Evolutionary conservation across 2,888 invertebrate genomes (phyloP).

Genomic region (Pteria penguin): DNA sequence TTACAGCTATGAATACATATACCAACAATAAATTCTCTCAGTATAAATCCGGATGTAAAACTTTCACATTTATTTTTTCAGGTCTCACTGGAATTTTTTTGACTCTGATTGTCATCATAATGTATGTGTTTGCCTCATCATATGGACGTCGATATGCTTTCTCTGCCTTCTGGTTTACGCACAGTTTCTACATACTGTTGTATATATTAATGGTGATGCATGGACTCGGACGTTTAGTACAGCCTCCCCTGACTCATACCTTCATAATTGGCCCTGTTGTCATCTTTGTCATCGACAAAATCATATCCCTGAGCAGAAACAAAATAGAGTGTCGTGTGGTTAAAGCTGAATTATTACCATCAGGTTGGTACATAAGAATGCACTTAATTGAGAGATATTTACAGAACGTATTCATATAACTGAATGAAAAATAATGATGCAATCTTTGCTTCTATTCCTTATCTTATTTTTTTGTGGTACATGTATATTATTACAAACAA

Average conservation of each 20-base stretch:
- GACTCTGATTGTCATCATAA: conserved; percentile 81
- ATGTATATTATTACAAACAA: no score
- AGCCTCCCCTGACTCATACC: conserved; percentile 82
- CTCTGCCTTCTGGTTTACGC: conserved; percentile 84
- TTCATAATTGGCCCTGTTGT: conserved; percentile 83
- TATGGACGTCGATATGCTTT: conserved; percentile 83
- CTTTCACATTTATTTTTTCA: conserved; percentile 39
- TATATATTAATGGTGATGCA: conserved; percentile 83
- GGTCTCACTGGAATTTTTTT: conserved; percentile 83
- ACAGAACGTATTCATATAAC: no score
- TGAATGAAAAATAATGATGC: no score
- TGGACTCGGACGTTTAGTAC: conserved; percentile 83
- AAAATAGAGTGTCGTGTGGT: conserved; percentile 83
- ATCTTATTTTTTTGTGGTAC: background rate
- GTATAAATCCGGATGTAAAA: background rate
- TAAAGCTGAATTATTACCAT: conserved; percentile 83
- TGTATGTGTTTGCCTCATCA: conserved; percentile 83
- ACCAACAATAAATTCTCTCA: no score
- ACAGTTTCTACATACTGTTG: conserved; percentile 83
- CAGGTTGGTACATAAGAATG: conserved; percentile 82
- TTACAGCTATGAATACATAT: no score
- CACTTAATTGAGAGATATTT: no score
- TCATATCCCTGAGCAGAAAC: conserved; percentile 83
- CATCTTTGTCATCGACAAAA: conserved; percentile 83
- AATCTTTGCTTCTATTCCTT: background rate